Conservation (phyloP, 2,113 vertebrate genomes). For the Corythoichthys haematopterus region DNA sequence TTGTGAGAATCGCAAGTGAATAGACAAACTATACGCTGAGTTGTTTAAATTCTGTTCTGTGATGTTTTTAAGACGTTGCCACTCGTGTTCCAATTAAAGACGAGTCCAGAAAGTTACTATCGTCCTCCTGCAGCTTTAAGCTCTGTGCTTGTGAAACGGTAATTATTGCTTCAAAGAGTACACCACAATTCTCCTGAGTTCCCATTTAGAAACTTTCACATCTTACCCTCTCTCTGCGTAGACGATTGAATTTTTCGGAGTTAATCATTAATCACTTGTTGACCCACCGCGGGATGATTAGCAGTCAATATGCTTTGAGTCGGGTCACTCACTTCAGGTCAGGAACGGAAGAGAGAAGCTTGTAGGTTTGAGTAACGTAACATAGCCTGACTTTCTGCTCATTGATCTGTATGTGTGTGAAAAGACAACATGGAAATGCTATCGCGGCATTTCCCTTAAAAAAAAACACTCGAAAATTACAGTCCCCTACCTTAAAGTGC, state of each 20-base stretch:
- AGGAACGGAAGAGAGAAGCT: slow-evolving; percentile 28
- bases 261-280: slow-evolving; percentile 69
- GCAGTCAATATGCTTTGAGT: slow-evolving; percentile 3
- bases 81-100: slow-evolving; percentile 58
- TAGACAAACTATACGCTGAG: slow-evolving; percentile 8
- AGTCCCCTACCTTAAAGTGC: background rate
- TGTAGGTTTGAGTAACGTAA: slow-evolving; percentile 46
- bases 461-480: too few relatives aligned
- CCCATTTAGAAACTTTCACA: slow-evolving; percentile 65
- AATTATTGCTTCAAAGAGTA: slow-evolving; percentile 73
- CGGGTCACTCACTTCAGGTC: slow-evolving; percentile 22
- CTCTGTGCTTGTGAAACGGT: slow-evolving; percentile 45
- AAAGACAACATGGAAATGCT: slow-evolving; percentile 5
- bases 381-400: slow-evolving; percentile 43
- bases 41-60: slow-evolving; percentile 26
- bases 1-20: slow-evolving; percentile 4
- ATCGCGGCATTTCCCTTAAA: background rate
- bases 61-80: slow-evolving; percentile 34
- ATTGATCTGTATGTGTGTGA: slow-evolving; percentile 43
- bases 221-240: slow-evolving; percentile 59
- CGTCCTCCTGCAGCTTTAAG: slow-evolving; percentile 48
- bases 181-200: slow-evolving; percentile 54
- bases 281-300: slow-evolving; percentile 38
- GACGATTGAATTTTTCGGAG: slow-evolving; percentile 65
- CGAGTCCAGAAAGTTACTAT: slow-evolving; percentile 42